These are phyloP conservation scores for Cichladusa arquata DNA, from an alignment of 2,113 vertebrate species.

Conservation along the genomic window DNA sequence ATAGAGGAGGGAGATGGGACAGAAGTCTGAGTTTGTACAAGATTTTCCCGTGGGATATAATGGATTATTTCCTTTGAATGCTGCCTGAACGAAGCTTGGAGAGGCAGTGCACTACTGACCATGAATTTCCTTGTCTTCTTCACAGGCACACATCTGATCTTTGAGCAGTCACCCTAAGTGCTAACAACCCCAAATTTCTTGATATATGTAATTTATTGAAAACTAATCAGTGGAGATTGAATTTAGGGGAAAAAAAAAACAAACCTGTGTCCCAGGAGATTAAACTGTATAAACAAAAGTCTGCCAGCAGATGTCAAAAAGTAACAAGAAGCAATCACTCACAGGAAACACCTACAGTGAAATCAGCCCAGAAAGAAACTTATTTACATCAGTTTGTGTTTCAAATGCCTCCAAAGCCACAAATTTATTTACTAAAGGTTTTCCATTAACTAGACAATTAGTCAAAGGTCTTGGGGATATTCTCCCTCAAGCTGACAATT, in stretches of 20 bases:
- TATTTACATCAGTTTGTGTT: neutral
- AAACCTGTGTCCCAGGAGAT: slow-evolving; percentile 18
- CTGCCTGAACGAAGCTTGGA: neutral
- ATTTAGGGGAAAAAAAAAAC: neutral
- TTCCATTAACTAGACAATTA: slow-evolving; percentile 58
- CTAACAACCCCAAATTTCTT: neutral
- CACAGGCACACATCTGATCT: neutral
- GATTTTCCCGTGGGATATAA: neutral
- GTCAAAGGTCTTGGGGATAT: slow-evolving; percentile 14
- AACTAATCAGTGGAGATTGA: slow-evolving; percentile 13
- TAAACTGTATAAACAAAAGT: slow-evolving; percentile 55
- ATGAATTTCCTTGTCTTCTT: neutral
- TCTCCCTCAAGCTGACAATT: slow-evolving; percentile 45
- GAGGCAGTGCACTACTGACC: neutral
- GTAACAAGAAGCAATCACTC: slow-evolving; percentile 50
- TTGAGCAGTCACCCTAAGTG: neutral
- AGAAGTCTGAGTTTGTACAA: neutral
- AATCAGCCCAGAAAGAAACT: neutral
- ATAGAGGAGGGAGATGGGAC: neutral
- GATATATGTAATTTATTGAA: slow-evolving; percentile 30
- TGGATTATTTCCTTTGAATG: neutral
- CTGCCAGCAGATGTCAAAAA: slow-evolving; percentile 60
- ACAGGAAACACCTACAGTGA: neutral
- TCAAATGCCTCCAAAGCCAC: slow-evolving; percentile 36
- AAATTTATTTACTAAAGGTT: slow-evolving; percentile 56